Evolutionary conservation across 2,888 invertebrate genomes (phyloP), one percentile per base, ranked within the genome.

Genomic region (Barypeithes pellucidus): DNA sequence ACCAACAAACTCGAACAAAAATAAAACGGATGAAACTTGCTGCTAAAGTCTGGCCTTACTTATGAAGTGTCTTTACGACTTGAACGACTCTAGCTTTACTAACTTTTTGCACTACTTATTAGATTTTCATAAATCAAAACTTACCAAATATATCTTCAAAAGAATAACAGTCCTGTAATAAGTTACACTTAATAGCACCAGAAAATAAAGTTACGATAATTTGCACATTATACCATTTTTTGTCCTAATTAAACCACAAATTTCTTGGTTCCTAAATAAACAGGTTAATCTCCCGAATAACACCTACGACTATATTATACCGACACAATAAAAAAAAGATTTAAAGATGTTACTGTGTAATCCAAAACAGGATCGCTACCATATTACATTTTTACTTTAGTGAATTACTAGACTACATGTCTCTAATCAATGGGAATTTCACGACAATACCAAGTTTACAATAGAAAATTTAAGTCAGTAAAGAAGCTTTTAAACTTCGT

Each of bases 291-390:
- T 45, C 59, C 67, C 33, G 45, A 59, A 67, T 59, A 67, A 67
- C 67, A 67, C 67, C 59, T 67, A 67, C 67, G 67, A 41, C 33
- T 18, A 12, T 18, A 12, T n/a, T 24, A 47, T 45, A 67, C 67
- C 45, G 67, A 59, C 33, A 57, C 67, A 59, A 67, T 67, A 67
- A 67, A 67, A 22, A n/a, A 36, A 29, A 47, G 16, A 67, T 59
- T 67, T 24, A 20, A 33, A 67, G 47, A 20, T 47, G 14, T 50
- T 29, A 50, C 22, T 63, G 9, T 9, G 36, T 11, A 12, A 63
- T 63, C 33, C 36, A 63, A 50, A 63, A 63, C 8, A 43, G 7
- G 12, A 18, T 20, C 50, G 16, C 11, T 50, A 63, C 63, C 63
- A 63, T 33, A 63, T 63, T 47, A 18, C 11, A 8, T 47, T 45